These are phyloP conservation scores for Trichacis sp. DNA, from an alignment of 2,888 invertebrate species.

Conservation along the genomic window DNA sequence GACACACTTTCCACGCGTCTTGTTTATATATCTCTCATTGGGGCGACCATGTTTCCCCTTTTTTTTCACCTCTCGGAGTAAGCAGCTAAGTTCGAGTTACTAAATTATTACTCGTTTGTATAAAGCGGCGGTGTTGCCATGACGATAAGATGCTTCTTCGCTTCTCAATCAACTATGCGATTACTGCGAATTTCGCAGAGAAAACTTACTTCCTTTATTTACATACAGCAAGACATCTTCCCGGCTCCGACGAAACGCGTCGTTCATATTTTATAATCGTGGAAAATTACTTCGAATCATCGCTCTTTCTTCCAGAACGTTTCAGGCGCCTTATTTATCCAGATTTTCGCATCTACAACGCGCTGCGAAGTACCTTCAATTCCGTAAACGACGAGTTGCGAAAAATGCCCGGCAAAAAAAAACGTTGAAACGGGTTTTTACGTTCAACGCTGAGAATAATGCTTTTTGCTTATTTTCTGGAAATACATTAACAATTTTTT, in stretches of 20 bases:
- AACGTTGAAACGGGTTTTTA: no score
- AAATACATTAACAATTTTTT: no score
- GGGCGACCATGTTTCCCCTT: no score
- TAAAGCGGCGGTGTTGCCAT: background rate
- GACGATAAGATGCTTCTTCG: conserved; percentile 8
- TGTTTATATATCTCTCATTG: conserved; percentile 18
- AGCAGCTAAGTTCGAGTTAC: background rate
- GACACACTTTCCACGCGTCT: conserved; percentile 15
- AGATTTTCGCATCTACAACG: background rate
- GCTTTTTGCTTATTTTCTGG: no score
- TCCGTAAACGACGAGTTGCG: no score
- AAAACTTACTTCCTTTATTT: conserved; percentile 5
- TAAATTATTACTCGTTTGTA: conserved; percentile 9
- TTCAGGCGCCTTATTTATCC: background rate
- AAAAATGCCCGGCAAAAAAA: no score
- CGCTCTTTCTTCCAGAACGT: background rate
- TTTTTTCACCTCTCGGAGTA: background rate
- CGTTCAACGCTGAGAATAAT: no score
- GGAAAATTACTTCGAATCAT: background rate
- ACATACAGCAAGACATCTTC: background rate
- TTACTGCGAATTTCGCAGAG: conserved; percentile 5
- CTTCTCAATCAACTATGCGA: conserved; percentile 10
- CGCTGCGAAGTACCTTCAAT: background rate
- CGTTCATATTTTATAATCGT: conserved; percentile 1
- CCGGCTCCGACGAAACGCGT: background rate